These are phyloP conservation scores for Hemibagrus wyckioides DNA, from an alignment of 2,113 vertebrate species.

Conservation along the genomic window DNA sequence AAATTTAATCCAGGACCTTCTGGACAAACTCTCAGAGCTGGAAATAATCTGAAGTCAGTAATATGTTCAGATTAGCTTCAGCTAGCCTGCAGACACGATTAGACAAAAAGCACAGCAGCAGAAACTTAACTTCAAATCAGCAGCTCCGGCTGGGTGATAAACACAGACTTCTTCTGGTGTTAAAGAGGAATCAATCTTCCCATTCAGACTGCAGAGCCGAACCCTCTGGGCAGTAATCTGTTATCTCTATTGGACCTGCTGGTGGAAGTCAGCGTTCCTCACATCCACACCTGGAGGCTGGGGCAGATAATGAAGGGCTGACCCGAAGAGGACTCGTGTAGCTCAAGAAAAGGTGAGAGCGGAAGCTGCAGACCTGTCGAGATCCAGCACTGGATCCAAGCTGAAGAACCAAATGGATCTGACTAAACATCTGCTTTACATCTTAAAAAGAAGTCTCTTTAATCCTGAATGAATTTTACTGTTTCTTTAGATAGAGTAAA, in stretches of 20 bases:
- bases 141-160: slow-evolving; percentile 1
- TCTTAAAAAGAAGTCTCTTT: not conserved
- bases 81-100: not conserved
- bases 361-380: not conserved
- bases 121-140: not conserved
- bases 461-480: not conserved
- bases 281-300: not conserved
- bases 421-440: not conserved
- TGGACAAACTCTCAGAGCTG: not conserved
- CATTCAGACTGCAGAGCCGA: not conserved
- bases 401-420: not conserved
- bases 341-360: not conserved
- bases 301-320: not conserved
- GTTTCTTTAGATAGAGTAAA: not conserved
- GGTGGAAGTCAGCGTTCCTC: not conserved
- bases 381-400: no score
- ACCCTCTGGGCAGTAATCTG: not conserved
- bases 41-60: not conserved
- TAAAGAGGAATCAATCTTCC: not conserved
- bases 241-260: slow-evolving; percentile 2
- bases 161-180: not conserved
- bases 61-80: not conserved
- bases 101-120: not conserved
- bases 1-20: not conserved
- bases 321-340: not conserved